Evolutionary conservation across 2,797 vertebrate genomes (phyloP).

Genomic region (Decapterus maruadsi): DNA sequence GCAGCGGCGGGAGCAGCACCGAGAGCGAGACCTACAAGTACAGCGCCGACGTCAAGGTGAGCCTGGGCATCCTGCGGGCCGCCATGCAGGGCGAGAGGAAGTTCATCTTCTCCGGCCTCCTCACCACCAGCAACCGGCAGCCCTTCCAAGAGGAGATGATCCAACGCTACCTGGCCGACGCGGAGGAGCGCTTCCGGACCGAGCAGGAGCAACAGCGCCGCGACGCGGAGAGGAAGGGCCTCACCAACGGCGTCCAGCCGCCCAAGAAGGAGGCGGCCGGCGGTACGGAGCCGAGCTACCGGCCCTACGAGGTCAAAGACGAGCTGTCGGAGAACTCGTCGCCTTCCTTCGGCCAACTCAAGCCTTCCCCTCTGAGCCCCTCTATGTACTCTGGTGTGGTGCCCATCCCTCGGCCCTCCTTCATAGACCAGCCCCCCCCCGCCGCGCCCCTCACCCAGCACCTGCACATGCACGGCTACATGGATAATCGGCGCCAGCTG

Average conservation of each 20-base stretch:
- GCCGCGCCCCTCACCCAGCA: conserved; percentile 75
- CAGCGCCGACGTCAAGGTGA: conserved; percentile 92
- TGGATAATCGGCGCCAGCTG: conserved; percentile 84
- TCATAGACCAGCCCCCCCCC: conserved; percentile 72
- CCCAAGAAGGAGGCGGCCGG: conserved; percentile 72
- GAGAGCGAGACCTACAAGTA: conserved; percentile 88
- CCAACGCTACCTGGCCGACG: conserved; percentile 92
- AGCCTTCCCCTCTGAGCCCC: conserved; percentile 80
- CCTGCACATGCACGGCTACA: conserved; percentile 79
- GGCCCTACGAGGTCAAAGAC: conserved; percentile 79
- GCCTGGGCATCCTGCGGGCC: conserved; percentile 90
- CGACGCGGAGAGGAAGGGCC: conserved; percentile 88
- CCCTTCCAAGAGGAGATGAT: conserved; percentile 99
- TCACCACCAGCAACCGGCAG: conserved; percentile 94
- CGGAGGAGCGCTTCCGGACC: conserved; percentile 90
- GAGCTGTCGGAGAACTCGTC: conserved; percentile 77
- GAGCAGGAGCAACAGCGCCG: conserved; percentile 92
- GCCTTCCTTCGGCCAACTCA: conserved; percentile 70
- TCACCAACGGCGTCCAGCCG: conserved; percentile 65
- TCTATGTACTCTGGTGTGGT: conserved; percentile 88
- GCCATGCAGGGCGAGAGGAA: conserved; percentile 96
- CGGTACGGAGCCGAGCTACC: conserved; percentile 62
- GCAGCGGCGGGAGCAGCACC: conserved; percentile 78
- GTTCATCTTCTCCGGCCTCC: conserved; percentile 91
- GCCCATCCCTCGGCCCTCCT: conserved; percentile 90